A percentile compares a stretch with the other conserved stretches of the same genome.
phyloP scores from a whole-genome alignment of 2,797 vertebrate species.

The Poeciliopsis gracilis region DNA sequence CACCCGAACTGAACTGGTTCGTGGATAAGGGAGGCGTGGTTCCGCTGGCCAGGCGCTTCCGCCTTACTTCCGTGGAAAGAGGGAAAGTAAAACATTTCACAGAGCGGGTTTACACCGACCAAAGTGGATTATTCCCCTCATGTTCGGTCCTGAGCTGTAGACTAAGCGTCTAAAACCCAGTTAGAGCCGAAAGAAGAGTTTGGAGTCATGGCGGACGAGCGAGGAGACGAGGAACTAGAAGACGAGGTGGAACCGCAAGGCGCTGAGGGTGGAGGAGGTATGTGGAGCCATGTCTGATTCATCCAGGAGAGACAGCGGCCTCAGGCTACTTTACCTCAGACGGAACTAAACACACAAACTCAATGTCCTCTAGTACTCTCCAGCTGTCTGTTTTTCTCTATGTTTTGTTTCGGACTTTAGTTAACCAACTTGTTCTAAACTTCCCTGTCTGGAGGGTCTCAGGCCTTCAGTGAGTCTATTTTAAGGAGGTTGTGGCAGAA shows the following conservation, averaged over 20 bases:
- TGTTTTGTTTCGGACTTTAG: not conserved
- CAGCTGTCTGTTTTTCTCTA: not conserved
- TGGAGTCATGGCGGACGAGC: constrained; percentile 68
- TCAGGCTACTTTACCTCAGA: not conserved
- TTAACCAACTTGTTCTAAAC: not conserved
- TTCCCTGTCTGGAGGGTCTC: not conserved
- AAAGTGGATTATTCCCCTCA: too few species aligned
- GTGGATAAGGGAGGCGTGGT: constrained; percentile 1
- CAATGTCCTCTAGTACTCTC: too few species aligned
- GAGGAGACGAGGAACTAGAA: constrained; percentile 15
- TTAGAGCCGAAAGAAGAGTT: not conserved
- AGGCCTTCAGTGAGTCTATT: not conserved
- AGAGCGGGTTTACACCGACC: too few species aligned
- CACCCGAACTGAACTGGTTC: not conserved
- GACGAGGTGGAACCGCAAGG: constrained; percentile 53
- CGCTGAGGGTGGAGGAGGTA: constrained; percentile 70
- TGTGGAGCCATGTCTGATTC: constrained; percentile 15
- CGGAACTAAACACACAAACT: not conserved
- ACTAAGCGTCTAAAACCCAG: not conserved
- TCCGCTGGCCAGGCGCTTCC: not conserved
- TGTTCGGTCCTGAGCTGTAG: not conserved
- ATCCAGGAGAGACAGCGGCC: not conserved
- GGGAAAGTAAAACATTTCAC: not conserved
- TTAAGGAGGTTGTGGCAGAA: not conserved
- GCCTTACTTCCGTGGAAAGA: not conserved